phyloP scores from a whole-genome alignment of 2,113 vertebrate species.

The Cyanoramphus novaezelandiae region DNA sequence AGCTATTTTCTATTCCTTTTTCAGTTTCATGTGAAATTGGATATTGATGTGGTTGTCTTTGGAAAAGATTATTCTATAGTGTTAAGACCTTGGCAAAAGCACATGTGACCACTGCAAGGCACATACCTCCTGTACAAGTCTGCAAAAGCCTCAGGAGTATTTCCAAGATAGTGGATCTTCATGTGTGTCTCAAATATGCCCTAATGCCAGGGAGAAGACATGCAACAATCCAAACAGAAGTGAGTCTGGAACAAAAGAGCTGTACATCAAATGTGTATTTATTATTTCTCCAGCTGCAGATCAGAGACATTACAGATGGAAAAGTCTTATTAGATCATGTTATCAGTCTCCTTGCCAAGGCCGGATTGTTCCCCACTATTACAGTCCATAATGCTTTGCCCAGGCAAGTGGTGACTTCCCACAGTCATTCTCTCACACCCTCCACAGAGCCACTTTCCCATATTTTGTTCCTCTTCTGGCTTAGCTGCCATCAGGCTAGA shows the following conservation, averaged over 20 bases:
- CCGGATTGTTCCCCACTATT: background rate
- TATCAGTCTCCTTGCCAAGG: constrained; percentile 3
- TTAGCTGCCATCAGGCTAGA: background rate
- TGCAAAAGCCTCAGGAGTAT: background rate
- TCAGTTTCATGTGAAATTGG: background rate
- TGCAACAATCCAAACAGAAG: constrained; percentile 25
- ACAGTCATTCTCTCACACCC: background rate
- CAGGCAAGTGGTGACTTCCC: background rate
- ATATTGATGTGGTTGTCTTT: background rate
- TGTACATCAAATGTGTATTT: background rate
- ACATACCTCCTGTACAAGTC: background rate
- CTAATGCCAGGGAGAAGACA: background rate
- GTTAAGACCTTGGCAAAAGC: background rate
- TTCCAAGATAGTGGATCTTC: background rate
- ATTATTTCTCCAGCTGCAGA: constrained; percentile 18
- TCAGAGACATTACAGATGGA: constrained; percentile 28
- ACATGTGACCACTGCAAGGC: background rate
- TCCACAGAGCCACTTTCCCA: background rate
- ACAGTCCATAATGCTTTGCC: background rate
- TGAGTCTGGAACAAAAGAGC: background rate
- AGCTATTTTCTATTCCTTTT: background rate
- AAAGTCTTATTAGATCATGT: constrained; percentile 35
- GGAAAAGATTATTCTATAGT: background rate
- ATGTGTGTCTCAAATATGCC: background rate
- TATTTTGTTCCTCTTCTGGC: background rate